Percentiles rank a stretch among this genome's conserved stretches.
These are phyloP conservation scores for Ditylenchus weischeri DNA, from an alignment of 2,888 invertebrate species.

Conservation along the genomic window DNA sequence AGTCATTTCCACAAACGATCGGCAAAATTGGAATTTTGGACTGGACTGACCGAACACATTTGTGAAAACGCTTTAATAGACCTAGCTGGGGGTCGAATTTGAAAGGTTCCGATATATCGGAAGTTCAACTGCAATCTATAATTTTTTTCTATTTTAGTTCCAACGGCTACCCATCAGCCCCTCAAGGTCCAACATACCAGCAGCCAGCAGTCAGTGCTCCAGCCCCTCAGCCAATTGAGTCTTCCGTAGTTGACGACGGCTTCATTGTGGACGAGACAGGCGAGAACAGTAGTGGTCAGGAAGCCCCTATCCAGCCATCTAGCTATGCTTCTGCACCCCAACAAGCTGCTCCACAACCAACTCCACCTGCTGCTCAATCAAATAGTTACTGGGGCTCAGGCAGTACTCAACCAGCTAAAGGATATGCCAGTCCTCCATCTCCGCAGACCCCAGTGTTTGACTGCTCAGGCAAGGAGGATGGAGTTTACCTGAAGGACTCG, in stretches of 20 bases:
- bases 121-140: too few relatives aligned
- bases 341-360: not conserved
- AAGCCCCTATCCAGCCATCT: constrained; percentile 4
- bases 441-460: constrained; percentile 12
- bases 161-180: too few relatives aligned
- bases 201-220: too few relatives aligned
- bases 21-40: too few relatives aligned
- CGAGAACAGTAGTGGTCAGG: constrained; percentile 5
- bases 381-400: not conserved
- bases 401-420: not conserved
- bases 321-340: not conserved
- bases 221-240: constrained; percentile 5
- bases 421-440: not conserved
- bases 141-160: too few relatives aligned
- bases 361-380: not conserved
- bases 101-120: too few relatives aligned
- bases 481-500: constrained; percentile 19
- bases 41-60: too few relatives aligned
- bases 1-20: too few relatives aligned
- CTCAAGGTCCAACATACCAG: too few relatives aligned
- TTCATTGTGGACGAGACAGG: constrained; percentile 3
- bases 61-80: too few relatives aligned
- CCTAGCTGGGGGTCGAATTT: too few relatives aligned
- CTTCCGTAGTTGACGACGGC: not conserved
- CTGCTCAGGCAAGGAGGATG: constrained; percentile 23